Evolutionary conservation across 35 echinoderm and acorn worm genomes (phyloP), one percentile per base, ranked within the genome.

Genomic region (Chiridota heheva): DNA sequence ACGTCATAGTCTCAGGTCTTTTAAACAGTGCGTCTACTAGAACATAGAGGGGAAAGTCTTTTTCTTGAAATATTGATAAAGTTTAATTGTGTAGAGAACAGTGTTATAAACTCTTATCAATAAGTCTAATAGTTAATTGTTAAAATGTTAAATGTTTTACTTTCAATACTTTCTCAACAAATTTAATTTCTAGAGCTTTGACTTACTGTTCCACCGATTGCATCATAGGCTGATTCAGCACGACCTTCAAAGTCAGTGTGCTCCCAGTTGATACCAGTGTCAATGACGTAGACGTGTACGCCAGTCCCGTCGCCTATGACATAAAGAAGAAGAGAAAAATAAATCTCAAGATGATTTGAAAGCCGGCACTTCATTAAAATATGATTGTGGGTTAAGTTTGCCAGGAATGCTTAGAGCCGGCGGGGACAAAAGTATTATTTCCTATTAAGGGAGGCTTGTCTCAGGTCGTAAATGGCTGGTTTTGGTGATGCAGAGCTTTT

Each of bases 201-300:
- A 33, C 64, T 81, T 72, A 88, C 86, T 15, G 40, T 35, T 37
- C 76, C 76, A 26, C 76, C 62, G 30, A 88, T 44, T 41, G 75
- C 74, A 60, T 88, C 86, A 40, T 88, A 71, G 20, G 53, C 61
- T 44, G 18, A 33, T 34, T 44, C 26, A 17, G 41, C 74, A 68
- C 86, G 76, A n/a, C 31, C 86, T 2, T 39, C 63, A 38, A 81
- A 88, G 63, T 88, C 86, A 37, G 33, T 62, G 47, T 88, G 86
- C 1, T 30, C 32, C 4, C n/a, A 35, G 37, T 60, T 79, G 63
- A 88, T 81, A 16, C 86, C 86, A n/a, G 86, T 88, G 32, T 88
- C 86, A 28, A 88, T 58, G 32, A 88, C 75, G 64, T 81, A 88
- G 24, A 88, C 75, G 27, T 88, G 61, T 0, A 81, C 63, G 36